Evolutionary conservation across 2,888 invertebrate genomes (phyloP), one percentile per base, ranked within the genome.

Genomic region (Odontocerum albicorne): DNA sequence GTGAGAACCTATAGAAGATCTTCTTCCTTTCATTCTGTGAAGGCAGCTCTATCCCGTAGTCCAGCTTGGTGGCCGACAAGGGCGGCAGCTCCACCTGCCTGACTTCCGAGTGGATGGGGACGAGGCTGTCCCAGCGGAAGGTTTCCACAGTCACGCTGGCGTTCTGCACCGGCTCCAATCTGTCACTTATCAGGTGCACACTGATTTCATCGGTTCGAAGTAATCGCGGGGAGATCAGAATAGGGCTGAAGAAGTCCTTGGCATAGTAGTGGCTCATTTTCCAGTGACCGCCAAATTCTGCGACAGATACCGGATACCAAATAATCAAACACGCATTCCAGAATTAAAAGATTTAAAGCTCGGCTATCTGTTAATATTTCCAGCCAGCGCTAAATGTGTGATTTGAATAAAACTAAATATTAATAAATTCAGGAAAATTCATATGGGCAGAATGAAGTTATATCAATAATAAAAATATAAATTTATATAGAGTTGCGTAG

Each of bases 181-280:
- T 70, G 66, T 90, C 90, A 44, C 88, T 87, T 8, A 87, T 75
- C 1, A 86, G 68, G 44, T 82, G 85, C 8, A 89, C 71, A 49
- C 81, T 75, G 0, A 89, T 70, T 20, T 80, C 72, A 13, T 79
- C 72, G 0, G 73, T 66, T 1, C 66, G 49, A 7, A 77, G 74
- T 10, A 82, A 67, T 32, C 85, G 75, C 1, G 82, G 82, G 1
- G 82, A 86, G 12, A 90, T 80, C 15, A 90, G 76, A 16, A 88
- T 74, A 1, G 90, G 90, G 0, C 89, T 84, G 68, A 96, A 92
- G 68, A 97, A 96, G 1, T 89, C 80, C 62, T 81, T 82, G 0
- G 92, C 92, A 70, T 85, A 95, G 70, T 97, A 93, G 66, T 98
- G 97, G 1, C 94, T 73, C 82, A 91, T 85, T 72, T 93, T 93